Percentiles rank a stretch among this genome's conserved stretches.
Conservation (phyloP, 1,140 invertebrate genomes). For the Drosophila nebulosa region DNA sequence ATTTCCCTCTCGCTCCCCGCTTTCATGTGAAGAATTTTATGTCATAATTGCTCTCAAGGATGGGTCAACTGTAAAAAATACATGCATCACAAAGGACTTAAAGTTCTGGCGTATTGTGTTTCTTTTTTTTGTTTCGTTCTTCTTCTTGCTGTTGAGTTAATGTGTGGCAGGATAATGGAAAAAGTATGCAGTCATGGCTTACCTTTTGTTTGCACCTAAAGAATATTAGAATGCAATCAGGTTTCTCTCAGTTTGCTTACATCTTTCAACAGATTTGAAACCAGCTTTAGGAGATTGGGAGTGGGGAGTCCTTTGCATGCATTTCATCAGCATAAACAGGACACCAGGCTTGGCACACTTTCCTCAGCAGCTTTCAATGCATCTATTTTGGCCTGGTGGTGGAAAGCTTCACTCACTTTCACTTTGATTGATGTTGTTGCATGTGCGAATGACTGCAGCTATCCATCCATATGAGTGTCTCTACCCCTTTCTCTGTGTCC, state of each 20-base stretch:
- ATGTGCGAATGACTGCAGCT: slow-evolving; percentile 46
- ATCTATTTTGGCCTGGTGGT: slow-evolving; percentile 32
- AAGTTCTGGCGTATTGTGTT: slow-evolving; percentile 17
- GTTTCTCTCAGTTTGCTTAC: not conserved
- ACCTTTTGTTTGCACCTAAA: slow-evolving; percentile 18
- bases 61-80: slow-evolving; percentile 51
- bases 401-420: slow-evolving; percentile 44
- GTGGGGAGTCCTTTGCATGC: slow-evolving; percentile 5
- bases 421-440: slow-evolving; percentile 65
- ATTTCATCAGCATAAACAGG: slow-evolving; percentile 46
- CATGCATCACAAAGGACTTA: slow-evolving; percentile 10
- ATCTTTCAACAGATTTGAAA: slow-evolving; percentile 17
- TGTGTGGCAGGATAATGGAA: slow-evolving; percentile 3
- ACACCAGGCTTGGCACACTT: slow-evolving; percentile 56
- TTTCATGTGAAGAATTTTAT: slow-evolving; percentile 10
- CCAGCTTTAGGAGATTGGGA: not conserved
- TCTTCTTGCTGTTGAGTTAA: slow-evolving; percentile 20
- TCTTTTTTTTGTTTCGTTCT: not conserved
- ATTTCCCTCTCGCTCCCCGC: not conserved
- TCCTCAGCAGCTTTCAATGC: slow-evolving; percentile 54
- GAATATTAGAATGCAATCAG: slow-evolving; percentile 58
- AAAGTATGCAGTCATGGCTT: slow-evolving; percentile 8
- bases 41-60: slow-evolving; percentile 48
- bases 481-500: not conserved
- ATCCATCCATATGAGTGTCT: not conserved